Percentiles rank a stretch among this genome's conserved stretches.
Conservation (phyloP, 1,140 invertebrate species). For the Hypsibius dujardini region DNA sequence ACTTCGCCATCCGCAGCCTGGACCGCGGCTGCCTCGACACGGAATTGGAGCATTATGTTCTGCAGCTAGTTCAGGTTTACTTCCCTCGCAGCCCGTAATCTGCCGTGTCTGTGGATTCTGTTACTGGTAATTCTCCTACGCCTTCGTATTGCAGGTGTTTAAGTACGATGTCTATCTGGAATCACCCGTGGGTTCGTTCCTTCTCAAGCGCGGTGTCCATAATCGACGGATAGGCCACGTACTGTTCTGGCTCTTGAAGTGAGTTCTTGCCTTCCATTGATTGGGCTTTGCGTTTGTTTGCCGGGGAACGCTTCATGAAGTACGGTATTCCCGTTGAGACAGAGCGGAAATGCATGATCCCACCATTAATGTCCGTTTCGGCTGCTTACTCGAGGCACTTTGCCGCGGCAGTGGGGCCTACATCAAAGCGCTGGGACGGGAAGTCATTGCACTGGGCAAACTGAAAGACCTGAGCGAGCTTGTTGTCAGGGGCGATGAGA, state of each 20-base stretch:
- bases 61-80: conserved; percentile 70
- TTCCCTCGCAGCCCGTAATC: neutral
- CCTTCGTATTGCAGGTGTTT: conserved; percentile 43
- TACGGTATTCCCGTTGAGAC: conserved; percentile 6
- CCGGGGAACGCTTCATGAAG: neutral
- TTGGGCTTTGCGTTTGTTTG: conserved; percentile 2
- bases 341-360: conserved; percentile 39
- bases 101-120: conserved; percentile 14
- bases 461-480: conserved; percentile 45
- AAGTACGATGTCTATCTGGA: conserved; percentile 87
- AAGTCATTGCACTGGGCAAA: conserved; percentile 75
- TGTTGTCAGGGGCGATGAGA: neutral
- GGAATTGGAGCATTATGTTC: conserved; percentile 42
- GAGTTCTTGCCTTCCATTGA: conserved; percentile 22
- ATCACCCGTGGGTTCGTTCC: conserved; percentile 71
- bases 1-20: conserved; percentile 76
- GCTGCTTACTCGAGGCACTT: conserved; percentile 82
- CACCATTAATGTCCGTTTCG: conserved; percentile 49
- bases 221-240: conserved; percentile 89
- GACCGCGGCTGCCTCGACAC: conserved; percentile 45
- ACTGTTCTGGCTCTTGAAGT: conserved; percentile 75
- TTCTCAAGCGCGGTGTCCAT: conserved; percentile 62
- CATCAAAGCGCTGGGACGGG: conserved; percentile 56
- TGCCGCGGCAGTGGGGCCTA: conserved; percentile 69
- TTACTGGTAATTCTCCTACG: conserved; percentile 21